Evolutionary conservation across 2,797 vertebrate species (phyloP).

Genomic region (Acridotheres tristis): DNA sequence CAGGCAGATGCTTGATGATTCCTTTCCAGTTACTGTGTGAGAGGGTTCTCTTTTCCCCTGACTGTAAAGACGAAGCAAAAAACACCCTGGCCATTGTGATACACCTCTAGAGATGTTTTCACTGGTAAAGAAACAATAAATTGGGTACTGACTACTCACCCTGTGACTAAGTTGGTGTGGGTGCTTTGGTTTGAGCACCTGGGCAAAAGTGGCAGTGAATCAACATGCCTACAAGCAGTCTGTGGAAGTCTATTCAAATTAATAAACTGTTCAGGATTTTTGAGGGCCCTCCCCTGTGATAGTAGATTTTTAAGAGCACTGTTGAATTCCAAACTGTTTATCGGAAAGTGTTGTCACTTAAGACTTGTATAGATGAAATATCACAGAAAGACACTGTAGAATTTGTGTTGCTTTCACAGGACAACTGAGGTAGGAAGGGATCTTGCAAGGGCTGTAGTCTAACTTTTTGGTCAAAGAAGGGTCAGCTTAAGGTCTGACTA

Average conservation of each 20-base stretch:
- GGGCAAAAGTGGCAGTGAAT: not conserved
- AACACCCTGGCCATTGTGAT: not conserved
- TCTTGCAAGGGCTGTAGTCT: not conserved
- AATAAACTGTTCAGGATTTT: not conserved
- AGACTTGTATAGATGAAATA: not conserved
- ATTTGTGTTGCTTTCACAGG: not conserved
- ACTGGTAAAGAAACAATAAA: not conserved
- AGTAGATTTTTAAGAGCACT: not conserved
- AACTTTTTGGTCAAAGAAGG: not conserved
- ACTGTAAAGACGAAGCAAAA: not conserved
- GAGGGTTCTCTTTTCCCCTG: not conserved
- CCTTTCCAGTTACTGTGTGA: not conserved
- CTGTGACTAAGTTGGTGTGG: not conserved
- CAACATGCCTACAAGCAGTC: not conserved
- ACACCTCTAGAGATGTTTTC: not conserved
- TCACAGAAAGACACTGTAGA: not conserved
- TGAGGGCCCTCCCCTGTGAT: not conserved
- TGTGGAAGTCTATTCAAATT: not conserved
- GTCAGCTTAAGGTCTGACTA: constrained; percentile 6
- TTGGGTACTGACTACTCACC: not conserved
- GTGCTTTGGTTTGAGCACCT: constrained; percentile 1
- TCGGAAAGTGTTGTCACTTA: not conserved
- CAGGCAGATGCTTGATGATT: not conserved
- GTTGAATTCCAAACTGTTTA: not conserved
- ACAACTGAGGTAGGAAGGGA: not conserved